Evolutionary conservation across 2,888 invertebrate genomes (phyloP).

Genomic region (Omphaloscelis lunosa): DNA sequence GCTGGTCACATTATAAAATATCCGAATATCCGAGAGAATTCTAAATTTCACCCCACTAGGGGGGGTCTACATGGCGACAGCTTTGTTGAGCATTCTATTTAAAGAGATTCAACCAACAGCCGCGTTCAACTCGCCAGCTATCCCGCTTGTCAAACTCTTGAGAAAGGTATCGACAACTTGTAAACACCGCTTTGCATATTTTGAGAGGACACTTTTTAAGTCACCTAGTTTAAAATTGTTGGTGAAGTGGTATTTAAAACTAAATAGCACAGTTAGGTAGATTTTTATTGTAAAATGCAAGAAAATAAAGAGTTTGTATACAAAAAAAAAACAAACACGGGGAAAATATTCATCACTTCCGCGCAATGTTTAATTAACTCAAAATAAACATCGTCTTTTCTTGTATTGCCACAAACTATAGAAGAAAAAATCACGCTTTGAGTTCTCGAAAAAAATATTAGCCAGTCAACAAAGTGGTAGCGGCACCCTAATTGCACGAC

Average conservation of each 20-base stretch:
- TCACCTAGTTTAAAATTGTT: slow-evolving; percentile 22
- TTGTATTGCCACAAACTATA: neutral
- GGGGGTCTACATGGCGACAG: slow-evolving; percentile 21
- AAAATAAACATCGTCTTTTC: neutral
- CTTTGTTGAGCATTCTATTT: slow-evolving; percentile 27
- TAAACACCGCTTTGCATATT: slow-evolving; percentile 39
- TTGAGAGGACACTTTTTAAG: slow-evolving; percentile 12
- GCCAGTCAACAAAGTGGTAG: neutral
- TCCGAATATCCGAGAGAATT: slow-evolving; percentile 2
- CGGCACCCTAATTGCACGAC: no score
- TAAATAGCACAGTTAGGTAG: no score
- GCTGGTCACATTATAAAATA: neutral
- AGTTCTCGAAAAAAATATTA: neutral
- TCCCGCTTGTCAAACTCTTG: slow-evolving; percentile 34
- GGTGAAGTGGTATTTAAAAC: slow-evolving; percentile 7
- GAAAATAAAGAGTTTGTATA: no score
- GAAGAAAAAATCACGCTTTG: neutral
- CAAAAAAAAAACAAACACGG: neutral
- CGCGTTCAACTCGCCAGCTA: slow-evolving; percentile 8
- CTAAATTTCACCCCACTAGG: neutral
- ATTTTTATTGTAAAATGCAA: neutral
- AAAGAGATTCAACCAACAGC: slow-evolving; percentile 30
- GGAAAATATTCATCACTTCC: no score
- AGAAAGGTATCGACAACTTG: slow-evolving; percentile 44
- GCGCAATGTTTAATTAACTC: neutral